These are phyloP conservation scores for Aphelenchoides avenae DNA, from an alignment of 1,140 invertebrate genomes.

Conservation along the genomic window DNA sequence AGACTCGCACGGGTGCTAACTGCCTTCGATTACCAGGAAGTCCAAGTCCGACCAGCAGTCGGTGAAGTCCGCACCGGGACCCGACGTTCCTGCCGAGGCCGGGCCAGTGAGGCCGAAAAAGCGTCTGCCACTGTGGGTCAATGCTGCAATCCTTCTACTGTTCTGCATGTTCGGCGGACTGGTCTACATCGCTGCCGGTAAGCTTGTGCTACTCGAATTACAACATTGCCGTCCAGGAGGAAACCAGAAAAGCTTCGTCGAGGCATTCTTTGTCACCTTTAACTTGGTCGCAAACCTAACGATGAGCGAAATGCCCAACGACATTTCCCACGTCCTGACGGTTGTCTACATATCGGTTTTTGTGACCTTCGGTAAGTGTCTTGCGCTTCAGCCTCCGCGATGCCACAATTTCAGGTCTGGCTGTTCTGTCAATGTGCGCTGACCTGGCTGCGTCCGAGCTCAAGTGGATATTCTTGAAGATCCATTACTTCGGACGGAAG, in stretches of 20 bases:
- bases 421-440: conserved; percentile 58
- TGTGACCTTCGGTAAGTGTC: conserved; percentile 52
- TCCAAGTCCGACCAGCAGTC: no score
- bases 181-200: conserved; percentile 55
- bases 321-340: conserved; percentile 52
- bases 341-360: conserved; percentile 56
- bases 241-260: conserved; percentile 49
- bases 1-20: conserved; percentile 1
- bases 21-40: conserved; percentile 1
- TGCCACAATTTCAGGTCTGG: conserved; percentile 41
- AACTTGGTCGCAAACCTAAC: conserved; percentile 57
- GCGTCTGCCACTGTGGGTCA: conserved; percentile 55
- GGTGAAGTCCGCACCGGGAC: background rate
- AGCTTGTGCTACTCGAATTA: background rate
- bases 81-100: conserved; percentile 8
- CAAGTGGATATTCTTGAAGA: conserved; percentile 57
- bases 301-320: conserved; percentile 58
- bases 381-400: conserved; percentile 19
- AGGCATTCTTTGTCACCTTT: conserved; percentile 58
- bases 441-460: conserved; percentile 54
- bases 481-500: conserved; percentile 58
- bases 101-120: conserved; percentile 25
- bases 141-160: conserved; percentile 55
- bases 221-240: conserved; percentile 19
- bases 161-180: conserved; percentile 58